Evolutionary conservation across 1,140 invertebrate genomes (phyloP).

Genomic region (Adelges cooleyi): DNA sequence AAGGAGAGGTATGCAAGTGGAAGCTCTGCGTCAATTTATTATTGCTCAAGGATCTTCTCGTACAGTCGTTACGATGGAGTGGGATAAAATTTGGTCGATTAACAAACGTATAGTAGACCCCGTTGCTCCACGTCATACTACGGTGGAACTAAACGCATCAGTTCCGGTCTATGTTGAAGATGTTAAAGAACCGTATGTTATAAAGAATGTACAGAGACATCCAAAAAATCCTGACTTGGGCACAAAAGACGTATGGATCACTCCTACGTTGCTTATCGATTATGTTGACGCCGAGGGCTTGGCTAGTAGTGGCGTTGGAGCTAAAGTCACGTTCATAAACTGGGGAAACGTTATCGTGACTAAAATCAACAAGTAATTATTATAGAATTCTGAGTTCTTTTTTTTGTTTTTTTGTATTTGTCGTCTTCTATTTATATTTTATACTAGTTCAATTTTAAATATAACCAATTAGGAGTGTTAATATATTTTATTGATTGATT

Average conservation of each 20-base stretch:
- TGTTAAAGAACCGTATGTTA: constrained; percentile 46
- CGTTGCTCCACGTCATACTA: constrained; percentile 84
- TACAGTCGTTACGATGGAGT: constrained; percentile 98
- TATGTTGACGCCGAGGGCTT: constrained; percentile 73
- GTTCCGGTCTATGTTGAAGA: constrained; percentile 63
- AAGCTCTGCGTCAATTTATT: constrained; percentile 94
- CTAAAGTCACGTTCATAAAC: constrained; percentile 92
- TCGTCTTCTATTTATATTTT: not conserved
- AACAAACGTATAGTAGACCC: constrained; percentile 94
- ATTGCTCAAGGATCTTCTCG: constrained; percentile 96
- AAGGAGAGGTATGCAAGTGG: constrained; percentile 91
- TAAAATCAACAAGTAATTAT: constrained; percentile 61
- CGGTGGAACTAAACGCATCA: constrained; percentile 47
- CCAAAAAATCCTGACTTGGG: constrained; percentile 86
- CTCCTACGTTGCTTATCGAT: constrained; percentile 73
- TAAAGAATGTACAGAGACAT: constrained; percentile 60
- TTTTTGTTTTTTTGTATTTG: constrained; percentile 33
- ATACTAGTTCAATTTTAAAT: too few relatives aligned
- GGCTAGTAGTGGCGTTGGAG: constrained; percentile 58
- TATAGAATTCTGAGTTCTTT: too few relatives aligned
- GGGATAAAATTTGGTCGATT: constrained; percentile 99
- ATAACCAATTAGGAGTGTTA: too few relatives aligned
- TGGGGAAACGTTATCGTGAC: constrained; percentile 93
- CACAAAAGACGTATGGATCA: constrained; percentile 67
- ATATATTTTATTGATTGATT: too few relatives aligned